Percentiles rank a stretch among this genome's conserved stretches.
Conservation (phyloP, 1,140 invertebrate species). For the Portunus trituberculatus region DNA sequence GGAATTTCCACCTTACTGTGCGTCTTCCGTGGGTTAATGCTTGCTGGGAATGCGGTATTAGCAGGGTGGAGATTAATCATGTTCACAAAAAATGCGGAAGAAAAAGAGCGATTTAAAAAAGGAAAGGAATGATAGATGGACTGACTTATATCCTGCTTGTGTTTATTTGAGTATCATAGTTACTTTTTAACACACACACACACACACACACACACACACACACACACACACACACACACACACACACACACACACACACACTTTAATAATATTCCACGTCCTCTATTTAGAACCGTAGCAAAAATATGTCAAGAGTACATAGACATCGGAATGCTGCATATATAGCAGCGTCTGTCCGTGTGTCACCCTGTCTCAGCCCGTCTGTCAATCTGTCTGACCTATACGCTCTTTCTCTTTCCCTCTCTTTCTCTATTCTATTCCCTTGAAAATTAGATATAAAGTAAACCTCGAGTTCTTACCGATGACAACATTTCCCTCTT, state of each 20-base stretch:
- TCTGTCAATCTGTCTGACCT: too few species aligned
- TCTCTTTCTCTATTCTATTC: too few species aligned
- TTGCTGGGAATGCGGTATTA: neutral
- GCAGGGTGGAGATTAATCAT: neutral
- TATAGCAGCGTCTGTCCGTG: neutral
- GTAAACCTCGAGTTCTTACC: too few species aligned
- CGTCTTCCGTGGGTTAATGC: neutral
- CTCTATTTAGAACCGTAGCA: neutral
- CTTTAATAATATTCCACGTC: neutral
- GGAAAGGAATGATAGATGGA: neutral
- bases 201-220: too few species aligned
- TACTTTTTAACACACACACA: too few species aligned
- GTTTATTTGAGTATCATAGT: too few species aligned
- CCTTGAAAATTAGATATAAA: too few species aligned
- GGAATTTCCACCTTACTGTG: neutral
- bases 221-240: neutral
- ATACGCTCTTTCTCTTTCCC: too few species aligned
- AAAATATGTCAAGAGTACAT: neutral
- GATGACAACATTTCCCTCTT: too few species aligned
- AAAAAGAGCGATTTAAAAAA: too few species aligned
- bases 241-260: slow-evolving; percentile 6
- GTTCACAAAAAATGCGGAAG: too few species aligned
- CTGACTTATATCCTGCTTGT: neutral
- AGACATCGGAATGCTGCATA: neutral
- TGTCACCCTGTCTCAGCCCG: too few species aligned